phyloP scores from a whole-genome alignment of 2,888 invertebrate genomes.

The Caradrina kadenii region DNA sequence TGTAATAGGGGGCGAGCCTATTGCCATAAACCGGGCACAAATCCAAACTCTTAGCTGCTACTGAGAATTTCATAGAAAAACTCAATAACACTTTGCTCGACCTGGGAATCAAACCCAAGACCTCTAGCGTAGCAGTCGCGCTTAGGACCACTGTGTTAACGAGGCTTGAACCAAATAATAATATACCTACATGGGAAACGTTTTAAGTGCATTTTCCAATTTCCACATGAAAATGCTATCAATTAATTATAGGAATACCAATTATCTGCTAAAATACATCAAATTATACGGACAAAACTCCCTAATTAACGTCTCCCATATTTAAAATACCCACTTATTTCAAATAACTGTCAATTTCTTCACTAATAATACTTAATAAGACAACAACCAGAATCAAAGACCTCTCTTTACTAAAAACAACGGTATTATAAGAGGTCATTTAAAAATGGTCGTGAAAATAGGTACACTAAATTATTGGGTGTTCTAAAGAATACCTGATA shows the following conservation, averaged over 20 bases:
- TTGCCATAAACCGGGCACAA: no score
- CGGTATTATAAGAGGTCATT: neutral
- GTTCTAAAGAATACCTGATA: constrained; percentile 65
- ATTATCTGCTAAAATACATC: constrained; percentile 34
- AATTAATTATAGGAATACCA: constrained; percentile 5
- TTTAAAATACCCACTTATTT: constrained; percentile 59
- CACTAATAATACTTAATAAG: constrained; percentile 61
- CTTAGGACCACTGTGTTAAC: no score
- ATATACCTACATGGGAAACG: neutral
- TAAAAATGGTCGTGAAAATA: constrained; percentile 24
- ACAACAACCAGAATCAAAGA: constrained; percentile 12
- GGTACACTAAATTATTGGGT: constrained; percentile 54
- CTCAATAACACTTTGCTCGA: no score
- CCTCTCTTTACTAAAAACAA: neutral
- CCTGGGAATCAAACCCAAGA: no score
- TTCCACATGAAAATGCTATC: constrained; percentile 9
- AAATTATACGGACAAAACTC: constrained; percentile 54
- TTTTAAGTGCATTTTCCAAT: neutral
- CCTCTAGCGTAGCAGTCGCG: no score
- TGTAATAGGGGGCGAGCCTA: no score
- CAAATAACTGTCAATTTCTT: constrained; percentile 57
- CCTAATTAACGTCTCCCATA: constrained; percentile 48
- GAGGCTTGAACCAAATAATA: no score
- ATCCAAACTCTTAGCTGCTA: no score
- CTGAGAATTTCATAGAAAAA: no score